Conservation (phyloP, 2,888 invertebrate species). For the Drosophila meridionalis region DNA sequence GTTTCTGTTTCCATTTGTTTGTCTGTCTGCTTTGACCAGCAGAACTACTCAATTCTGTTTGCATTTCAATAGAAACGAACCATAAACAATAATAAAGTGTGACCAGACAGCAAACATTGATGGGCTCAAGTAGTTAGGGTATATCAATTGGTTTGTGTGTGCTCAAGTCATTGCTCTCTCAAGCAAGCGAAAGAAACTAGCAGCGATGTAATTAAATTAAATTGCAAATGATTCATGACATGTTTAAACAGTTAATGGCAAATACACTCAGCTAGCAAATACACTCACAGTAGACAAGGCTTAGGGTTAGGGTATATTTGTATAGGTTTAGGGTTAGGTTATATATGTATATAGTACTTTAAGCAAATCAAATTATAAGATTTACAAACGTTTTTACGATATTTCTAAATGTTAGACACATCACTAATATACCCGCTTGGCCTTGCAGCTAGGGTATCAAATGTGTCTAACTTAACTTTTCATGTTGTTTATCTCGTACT, state of each 20-base stretch:
- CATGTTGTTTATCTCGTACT: neutral
- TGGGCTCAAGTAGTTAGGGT: neutral
- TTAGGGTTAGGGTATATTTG: neutral
- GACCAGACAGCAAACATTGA: slow-evolving; percentile 11
- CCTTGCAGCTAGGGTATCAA: neutral
- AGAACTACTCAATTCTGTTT: slow-evolving; percentile 23
- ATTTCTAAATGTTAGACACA: too few relatives aligned
- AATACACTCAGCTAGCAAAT: neutral
- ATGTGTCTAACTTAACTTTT: neutral
- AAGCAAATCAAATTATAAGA: neutral
- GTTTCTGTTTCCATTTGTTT: slow-evolving; percentile 17
- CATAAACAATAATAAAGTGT: slow-evolving; percentile 39
- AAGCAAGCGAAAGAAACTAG: neutral
- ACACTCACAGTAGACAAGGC: too few relatives aligned
- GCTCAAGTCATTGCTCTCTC: slow-evolving; percentile 29
- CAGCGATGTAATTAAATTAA: neutral
- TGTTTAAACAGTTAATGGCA: neutral
- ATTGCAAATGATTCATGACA: neutral
- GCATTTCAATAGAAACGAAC: slow-evolving; percentile 21
- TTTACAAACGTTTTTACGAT: too few relatives aligned
- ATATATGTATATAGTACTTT: neutral
- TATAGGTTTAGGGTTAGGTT: neutral
- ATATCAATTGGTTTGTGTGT: slow-evolving; percentile 19
- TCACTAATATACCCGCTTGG: neutral
- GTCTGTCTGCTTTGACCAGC: slow-evolving; percentile 11